Evolutionary conservation across 2,888 invertebrate species (phyloP), one percentile per base, ranked within the genome.

Genomic region (Dinocampus coccinellae): DNA sequence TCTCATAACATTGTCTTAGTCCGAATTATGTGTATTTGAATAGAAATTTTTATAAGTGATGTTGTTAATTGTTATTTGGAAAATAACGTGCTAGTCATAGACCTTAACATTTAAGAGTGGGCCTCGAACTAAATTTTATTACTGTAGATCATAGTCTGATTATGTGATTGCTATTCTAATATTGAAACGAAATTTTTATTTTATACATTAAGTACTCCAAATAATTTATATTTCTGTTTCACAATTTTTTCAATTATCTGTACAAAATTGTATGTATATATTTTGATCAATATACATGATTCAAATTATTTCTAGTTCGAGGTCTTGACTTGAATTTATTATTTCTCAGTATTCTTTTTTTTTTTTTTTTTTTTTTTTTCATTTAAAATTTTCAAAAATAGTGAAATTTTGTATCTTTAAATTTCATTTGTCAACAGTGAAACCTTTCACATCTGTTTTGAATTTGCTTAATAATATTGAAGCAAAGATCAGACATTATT

Each of bases 81-180:
- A 68, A 63, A 72, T 73, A 77, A 77, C 72, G 53, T 73, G 71
- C 77, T 77, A 77, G 77, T 77, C 77, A 76, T 72, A 72, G 73
- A 76, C 39, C 61, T 73, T 74, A n/a, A 63, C 65, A 71, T 72
- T 69, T 72, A 73, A 65, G 70, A 73, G 69, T 66, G 70, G 74
- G 75, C 70, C 73, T 74, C 72, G 74, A 74, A 75, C 65, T 67
- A 69, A 75, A 16, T 60, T 73, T 65, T 68, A 73, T 34, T 58
- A 65, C 60, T 13, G 11, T n/a, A 13, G 39, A 3, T 39, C 11
- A 13, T 11, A 39, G 39, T 11, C 39, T 39, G 3, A 13, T 39
- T 39, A 39, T n/a, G 0, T 39, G n/a, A n/a, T n/a, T n/a, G 64
- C 53, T 75, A 4, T 55, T 57, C 29, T 61, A 39, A 67, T 72